Conservation (phyloP, 2,113 vertebrate genomes). For the pig (Sus scrofa) region T2T-Sscrofa CM000812.6:24072001-24072500, state of each 20-base stretch:
- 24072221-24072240: neutral
- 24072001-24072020: fast-evolving
- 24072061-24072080: neutral
- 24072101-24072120: neutral
- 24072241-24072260: neutral
- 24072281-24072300: neutral
- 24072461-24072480: constrained; percentile 18
- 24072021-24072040: neutral
- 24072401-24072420: constrained; percentile 44
- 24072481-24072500: constrained; percentile 21
- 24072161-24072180: neutral
- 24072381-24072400: neutral
- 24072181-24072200: neutral
- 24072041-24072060: neutral
- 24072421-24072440: neutral
- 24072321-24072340: neutral
- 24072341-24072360: neutral
- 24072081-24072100: neutral
- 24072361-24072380: neutral
- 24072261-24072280: neutral
- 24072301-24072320: neutral
- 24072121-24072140: fast-evolving
- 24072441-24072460: neutral
- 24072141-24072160: neutral
- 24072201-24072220: neutral